A percentile compares a stretch with the other conserved stretches of the same genome.
Evolutionary conservation across 2,888 invertebrate species (phyloP).

Genomic region (Sinohyriopsis cumingii): DNA sequence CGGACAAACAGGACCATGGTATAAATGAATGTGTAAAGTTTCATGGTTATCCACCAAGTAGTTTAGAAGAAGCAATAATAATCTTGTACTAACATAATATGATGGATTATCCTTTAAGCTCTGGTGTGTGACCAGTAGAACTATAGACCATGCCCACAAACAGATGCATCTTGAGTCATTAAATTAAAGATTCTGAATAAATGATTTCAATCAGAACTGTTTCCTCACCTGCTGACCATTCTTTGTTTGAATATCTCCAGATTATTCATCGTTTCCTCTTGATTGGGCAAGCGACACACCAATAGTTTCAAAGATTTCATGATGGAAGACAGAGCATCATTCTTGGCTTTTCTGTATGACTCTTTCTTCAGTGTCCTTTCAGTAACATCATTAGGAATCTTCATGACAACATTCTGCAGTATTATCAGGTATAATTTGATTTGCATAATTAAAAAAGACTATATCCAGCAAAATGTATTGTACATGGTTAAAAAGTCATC

Average conservation of each 20-base stretch:
- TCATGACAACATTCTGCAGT: slow-evolving; percentile 88
- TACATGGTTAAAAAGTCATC: neutral
- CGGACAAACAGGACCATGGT: too few species aligned
- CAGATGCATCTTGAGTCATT: too few species aligned
- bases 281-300: slow-evolving; percentile 82
- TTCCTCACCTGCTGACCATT: slow-evolving; percentile 84
- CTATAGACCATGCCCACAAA: too few species aligned
- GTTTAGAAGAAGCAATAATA: too few species aligned
- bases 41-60: too few species aligned
- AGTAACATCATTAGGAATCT: slow-evolving; percentile 90
- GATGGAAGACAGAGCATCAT: slow-evolving; percentile 94
- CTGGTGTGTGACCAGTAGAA: too few species aligned
- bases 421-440: neutral
- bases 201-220: neutral
- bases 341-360: slow-evolving; percentile 93
- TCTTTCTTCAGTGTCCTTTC: slow-evolving; percentile 97
- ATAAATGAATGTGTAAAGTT: too few species aligned
- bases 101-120: too few species aligned
- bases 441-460: too few species aligned
- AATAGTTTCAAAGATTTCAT: slow-evolving; percentile 93
- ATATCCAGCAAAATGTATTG: slow-evolving; percentile 76
- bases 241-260: slow-evolving; percentile 95
- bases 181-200: too few species aligned
- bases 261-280: slow-evolving; percentile 84
- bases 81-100: too few species aligned